A percentile compares a stretch with the other conserved stretches of the same genome.
Conservation (phyloP, 2,113 vertebrate species). For the Chaetodon auriga region DNA sequence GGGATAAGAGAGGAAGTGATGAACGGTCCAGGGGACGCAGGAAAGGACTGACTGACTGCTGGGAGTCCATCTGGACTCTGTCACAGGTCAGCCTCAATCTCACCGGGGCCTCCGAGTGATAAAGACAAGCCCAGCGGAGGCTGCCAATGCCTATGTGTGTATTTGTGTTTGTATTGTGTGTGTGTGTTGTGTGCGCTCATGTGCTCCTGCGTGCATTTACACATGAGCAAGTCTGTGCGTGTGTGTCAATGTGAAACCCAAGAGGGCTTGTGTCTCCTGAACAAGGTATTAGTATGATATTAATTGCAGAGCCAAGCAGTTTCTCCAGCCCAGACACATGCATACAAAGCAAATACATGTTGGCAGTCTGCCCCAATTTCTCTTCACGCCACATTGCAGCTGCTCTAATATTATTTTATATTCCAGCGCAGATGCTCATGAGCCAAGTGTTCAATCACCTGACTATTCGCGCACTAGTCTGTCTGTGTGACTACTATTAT, state of each 20-base stretch:
- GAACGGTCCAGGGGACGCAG: slow-evolving; percentile 38
- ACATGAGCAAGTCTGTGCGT: slow-evolving; percentile 6
- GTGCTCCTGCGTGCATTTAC: slow-evolving; percentile 4
- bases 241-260: slow-evolving; percentile 32
- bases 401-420: slow-evolving; percentile 25
- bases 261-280: slow-evolving; percentile 19
- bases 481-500: not conserved
- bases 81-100: slow-evolving; percentile 72
- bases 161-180: slow-evolving; percentile 9
- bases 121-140: slow-evolving; percentile 53
- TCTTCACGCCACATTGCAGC: slow-evolving; percentile 14
- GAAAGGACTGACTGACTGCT: slow-evolving; percentile 62
- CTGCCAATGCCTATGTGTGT: slow-evolving; percentile 28
- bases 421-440: slow-evolving; percentile 32
- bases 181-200: not conserved
- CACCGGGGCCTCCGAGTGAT: slow-evolving; percentile 52
- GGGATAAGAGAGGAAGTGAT: slow-evolving; percentile 42
- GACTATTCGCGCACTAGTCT: not conserved
- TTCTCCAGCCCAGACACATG: slow-evolving; percentile 31
- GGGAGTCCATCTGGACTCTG: slow-evolving; percentile 72
- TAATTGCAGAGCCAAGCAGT: slow-evolving; percentile 46
- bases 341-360: slow-evolving; percentile 48
- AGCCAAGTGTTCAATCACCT: not conserved
- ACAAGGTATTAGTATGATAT: slow-evolving; percentile 32
- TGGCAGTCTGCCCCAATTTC: slow-evolving; percentile 35